These are phyloP conservation scores for Pseudoips prasinana DNA, from an alignment of 2,888 invertebrate species.

Conservation along the genomic window DNA sequence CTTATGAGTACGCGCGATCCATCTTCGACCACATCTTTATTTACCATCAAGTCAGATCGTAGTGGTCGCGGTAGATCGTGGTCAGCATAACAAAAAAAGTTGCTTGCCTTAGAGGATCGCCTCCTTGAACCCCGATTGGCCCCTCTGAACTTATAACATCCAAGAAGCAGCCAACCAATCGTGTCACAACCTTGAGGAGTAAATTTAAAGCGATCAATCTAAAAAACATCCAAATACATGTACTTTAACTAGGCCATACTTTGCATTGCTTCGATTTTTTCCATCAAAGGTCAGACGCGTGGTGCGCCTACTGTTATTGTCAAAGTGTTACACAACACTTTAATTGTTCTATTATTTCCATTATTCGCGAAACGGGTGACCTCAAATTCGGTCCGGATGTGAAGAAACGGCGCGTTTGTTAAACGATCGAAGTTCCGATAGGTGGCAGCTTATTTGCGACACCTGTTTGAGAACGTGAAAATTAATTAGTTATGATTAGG, in stretches of 20 bases:
- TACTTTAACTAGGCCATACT: conserved; percentile 21
- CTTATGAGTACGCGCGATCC: too few species aligned
- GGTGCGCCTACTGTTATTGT: conserved; percentile 40
- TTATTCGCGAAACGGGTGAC: conserved; percentile 39
- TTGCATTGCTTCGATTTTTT: conserved; percentile 17
- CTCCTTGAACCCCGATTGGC: too few species aligned
- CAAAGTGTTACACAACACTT: conserved; percentile 44
- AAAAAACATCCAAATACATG: conserved; percentile 9
- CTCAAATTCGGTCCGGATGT: conserved; percentile 45
- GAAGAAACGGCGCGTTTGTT: conserved; percentile 40
- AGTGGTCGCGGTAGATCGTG: too few species aligned
- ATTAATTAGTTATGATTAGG: conserved; percentile 18
- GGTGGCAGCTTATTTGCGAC: conserved; percentile 32
- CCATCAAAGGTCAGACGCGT: conserved; percentile 25
- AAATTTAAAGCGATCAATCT: too few species aligned
- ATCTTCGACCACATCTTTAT: too few species aligned
- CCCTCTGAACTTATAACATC: too few species aligned
- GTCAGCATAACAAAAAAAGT: too few species aligned
- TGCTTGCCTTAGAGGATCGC: too few species aligned
- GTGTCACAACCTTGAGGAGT: too few species aligned
- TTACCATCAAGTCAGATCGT: too few species aligned
- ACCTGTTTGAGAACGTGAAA: conserved; percentile 21
- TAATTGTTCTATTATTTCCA: conserved; percentile 55
- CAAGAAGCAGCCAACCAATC: too few species aligned
- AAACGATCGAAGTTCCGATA: conserved; percentile 30